Evolutionary conservation across 2,113 vertebrate genomes (phyloP).

Genomic region (Malurus alboscapulatus): DNA sequence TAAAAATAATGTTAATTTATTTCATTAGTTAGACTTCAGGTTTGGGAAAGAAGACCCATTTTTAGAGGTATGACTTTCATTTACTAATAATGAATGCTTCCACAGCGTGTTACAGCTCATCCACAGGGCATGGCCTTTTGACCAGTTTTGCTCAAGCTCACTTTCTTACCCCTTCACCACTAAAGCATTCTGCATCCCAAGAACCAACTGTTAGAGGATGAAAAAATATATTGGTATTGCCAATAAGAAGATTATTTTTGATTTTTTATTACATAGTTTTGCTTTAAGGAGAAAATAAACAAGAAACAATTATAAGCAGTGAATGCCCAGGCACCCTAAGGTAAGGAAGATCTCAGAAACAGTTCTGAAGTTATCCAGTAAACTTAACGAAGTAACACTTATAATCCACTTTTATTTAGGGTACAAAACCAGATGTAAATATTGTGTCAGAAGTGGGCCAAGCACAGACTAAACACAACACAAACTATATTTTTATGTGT

Average conservation of each 20-base stretch:
- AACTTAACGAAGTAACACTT: background rate
- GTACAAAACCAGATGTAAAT: background rate
- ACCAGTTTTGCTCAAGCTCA: rapidly evolving
- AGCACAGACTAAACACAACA: background rate
- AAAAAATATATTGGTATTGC: background rate
- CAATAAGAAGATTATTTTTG: background rate
- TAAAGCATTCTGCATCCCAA: background rate
- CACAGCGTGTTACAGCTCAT: background rate
- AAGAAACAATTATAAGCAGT: background rate
- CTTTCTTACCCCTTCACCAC: background rate
- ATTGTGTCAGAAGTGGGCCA: background rate
- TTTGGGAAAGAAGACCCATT: background rate
- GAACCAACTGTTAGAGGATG: background rate
- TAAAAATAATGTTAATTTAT: background rate
- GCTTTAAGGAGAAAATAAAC: background rate
- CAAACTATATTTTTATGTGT: background rate
- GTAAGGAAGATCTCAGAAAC: background rate
- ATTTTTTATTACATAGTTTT: background rate
- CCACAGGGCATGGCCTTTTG: rapidly evolving
- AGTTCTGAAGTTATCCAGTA: background rate
- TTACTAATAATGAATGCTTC: background rate
- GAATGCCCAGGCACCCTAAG: background rate
- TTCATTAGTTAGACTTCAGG: background rate
- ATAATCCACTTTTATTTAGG: background rate
- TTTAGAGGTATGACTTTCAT: background rate